Conservation (phyloP, 2,113 vertebrate genomes). For the Cromileptes altivelis region DNA sequence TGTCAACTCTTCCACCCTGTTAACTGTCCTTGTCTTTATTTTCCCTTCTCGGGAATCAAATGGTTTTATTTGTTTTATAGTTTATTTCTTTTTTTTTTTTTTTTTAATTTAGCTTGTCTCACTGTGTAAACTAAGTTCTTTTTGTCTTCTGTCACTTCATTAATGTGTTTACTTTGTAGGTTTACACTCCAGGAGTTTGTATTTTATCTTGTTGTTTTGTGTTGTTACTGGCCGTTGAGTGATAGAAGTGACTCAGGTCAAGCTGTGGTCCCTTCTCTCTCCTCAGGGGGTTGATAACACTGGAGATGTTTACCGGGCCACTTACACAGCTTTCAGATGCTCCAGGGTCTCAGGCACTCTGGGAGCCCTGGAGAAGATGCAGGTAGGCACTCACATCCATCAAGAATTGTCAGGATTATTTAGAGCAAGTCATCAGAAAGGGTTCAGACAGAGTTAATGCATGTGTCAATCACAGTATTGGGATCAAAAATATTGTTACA, state of each 20-base stretch:
- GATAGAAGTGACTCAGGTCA: not conserved
- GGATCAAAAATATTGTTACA: too few species aligned
- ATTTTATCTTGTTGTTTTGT: not conserved
- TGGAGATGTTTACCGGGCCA: constrained; percentile 90
- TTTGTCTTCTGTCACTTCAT: constrained; percentile 1
- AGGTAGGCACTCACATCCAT: constrained; percentile 80
- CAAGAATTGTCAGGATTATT: not conserved
- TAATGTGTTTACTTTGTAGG: not conserved
- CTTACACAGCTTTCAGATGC: constrained; percentile 92
- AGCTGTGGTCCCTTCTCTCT: constrained; percentile 23
- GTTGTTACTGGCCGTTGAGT: not conserved
- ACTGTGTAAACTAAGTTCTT: not conserved
- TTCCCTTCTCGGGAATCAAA: not conserved
- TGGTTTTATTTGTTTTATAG: not conserved
- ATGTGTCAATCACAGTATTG: not conserved
- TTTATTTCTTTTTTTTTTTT: not conserved
- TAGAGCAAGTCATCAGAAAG: not conserved
- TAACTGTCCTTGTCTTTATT: not conserved
- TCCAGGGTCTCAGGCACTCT: constrained; percentile 89
- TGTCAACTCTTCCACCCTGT: constrained; percentile 1
- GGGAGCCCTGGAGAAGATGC: constrained; percentile 84
- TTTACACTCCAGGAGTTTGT: not conserved
- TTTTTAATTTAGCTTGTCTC: not conserved
- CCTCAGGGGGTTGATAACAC: constrained; percentile 89
- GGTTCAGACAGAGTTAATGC: not conserved